A percentile compares a stretch with the other conserved stretches of the same genome.
Evolutionary conservation across 2,888 invertebrate species (phyloP).

Genomic region (Plebejus melissa): DNA sequence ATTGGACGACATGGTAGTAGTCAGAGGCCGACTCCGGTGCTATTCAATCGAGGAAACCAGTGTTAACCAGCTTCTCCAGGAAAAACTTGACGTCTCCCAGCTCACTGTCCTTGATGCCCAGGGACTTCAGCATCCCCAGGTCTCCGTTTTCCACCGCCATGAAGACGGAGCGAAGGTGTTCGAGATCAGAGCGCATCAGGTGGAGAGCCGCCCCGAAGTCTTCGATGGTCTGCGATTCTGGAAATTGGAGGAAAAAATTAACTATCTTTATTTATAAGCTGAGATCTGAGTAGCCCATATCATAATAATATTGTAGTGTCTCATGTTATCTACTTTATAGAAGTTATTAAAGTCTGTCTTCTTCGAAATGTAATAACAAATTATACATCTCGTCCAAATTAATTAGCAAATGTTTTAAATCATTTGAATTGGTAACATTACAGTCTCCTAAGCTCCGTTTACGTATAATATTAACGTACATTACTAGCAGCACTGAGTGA

Average conservation of each 20-base stretch:
- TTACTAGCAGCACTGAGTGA: too few species aligned
- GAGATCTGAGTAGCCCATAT: too few species aligned
- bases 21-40: slow-evolving; percentile 86
- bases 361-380: too few species aligned
- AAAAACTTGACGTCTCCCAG: slow-evolving; percentile 97
- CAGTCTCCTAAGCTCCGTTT: too few species aligned
- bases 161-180: slow-evolving; percentile 95
- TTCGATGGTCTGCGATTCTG: slow-evolving; percentile 97
- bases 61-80: slow-evolving; percentile 96
- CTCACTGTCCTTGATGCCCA: slow-evolving; percentile 97
- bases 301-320: too few species aligned
- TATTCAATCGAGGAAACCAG: slow-evolving; percentile 96
- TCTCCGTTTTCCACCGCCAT: slow-evolving; percentile 98
- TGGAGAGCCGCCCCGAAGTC: slow-evolving; percentile 94
- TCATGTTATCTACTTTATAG: too few species aligned
- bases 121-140: slow-evolving; percentile 93
- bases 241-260: slow-evolving; percentile 35
- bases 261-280: neutral
- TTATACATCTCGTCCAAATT: too few species aligned
- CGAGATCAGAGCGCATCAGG: slow-evolving; percentile 91
- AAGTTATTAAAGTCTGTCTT: too few species aligned
- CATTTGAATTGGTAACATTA: too few species aligned
- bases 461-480: too few species aligned
- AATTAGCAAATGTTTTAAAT: too few species aligned
- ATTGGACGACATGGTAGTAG: slow-evolving; percentile 83